Conservation (phyloP, 2,797 vertebrate species). For the Cephalopachus bancanus region DNA sequence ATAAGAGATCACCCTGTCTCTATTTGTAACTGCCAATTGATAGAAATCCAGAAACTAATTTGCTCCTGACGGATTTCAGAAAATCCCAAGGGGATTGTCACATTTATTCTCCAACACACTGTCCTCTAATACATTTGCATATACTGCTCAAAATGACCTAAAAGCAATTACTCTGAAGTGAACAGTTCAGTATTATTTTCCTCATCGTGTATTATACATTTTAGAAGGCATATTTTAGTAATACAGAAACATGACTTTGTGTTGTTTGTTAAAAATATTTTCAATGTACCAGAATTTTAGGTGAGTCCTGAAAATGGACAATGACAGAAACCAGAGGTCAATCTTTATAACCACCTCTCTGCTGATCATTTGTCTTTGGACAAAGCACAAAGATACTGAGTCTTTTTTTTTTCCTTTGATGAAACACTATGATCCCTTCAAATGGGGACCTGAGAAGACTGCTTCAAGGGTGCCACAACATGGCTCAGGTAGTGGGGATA, state of each 20-base stretch:
- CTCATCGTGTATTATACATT: neutral
- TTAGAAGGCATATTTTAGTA: neutral
- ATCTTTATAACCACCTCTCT: neutral
- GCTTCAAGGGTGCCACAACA: neutral
- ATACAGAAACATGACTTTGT: neutral
- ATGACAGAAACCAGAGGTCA: neutral
- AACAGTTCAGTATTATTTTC: neutral
- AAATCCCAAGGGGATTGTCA: neutral
- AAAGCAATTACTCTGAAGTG: neutral
- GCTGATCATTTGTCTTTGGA: neutral
- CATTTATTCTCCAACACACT: neutral
- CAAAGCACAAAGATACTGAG: neutral
- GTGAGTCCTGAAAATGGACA: neutral
- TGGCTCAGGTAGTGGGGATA: neutral
- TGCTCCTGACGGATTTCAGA: neutral
- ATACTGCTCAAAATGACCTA: neutral
- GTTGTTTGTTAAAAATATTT: neutral
- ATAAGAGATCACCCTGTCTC: neutral
- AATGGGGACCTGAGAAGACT: neutral
- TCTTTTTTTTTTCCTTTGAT: neutral
- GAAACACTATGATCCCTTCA: neutral
- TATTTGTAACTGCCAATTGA: neutral
- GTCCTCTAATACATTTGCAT: neutral
- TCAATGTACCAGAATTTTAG: neutral
- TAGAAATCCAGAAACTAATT: constrained; percentile 32